These are phyloP conservation scores for Melipona bicolor DNA, from an alignment of 2,888 invertebrate genomes.

Conservation along the genomic window DNA sequence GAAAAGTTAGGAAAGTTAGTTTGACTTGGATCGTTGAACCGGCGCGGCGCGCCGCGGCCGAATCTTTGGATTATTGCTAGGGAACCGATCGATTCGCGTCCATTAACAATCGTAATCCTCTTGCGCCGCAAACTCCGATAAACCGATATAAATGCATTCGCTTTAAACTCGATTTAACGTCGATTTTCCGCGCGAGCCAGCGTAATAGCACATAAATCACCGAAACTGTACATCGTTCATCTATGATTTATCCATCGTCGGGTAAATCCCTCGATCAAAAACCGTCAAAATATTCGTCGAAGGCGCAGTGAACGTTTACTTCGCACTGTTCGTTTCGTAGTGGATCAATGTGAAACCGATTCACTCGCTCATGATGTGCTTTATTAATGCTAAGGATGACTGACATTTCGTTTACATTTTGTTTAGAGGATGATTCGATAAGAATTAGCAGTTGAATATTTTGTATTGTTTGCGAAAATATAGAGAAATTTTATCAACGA, in stretches of 20 bases:
- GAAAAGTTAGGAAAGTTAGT: background rate
- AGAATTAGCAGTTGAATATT: too few relatives aligned
- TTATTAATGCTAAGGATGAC: background rate
- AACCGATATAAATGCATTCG: slow-evolving; percentile 12
- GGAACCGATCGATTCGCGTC: background rate
- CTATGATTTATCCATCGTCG: background rate
- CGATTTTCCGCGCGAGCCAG: background rate
- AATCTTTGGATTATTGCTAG: background rate
- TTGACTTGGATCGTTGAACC: background rate
- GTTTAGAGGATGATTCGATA: too few relatives aligned
- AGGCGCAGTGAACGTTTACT: background rate
- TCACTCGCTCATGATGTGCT: background rate
- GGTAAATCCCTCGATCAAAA: background rate
- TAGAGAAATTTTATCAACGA: too few relatives aligned
- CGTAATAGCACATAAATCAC: background rate
- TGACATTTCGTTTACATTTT: too few relatives aligned
- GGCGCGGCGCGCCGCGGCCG: too few relatives aligned
- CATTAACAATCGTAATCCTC: background rate
- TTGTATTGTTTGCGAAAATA: too few relatives aligned
- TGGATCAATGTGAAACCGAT: background rate
- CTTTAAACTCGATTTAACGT: slow-evolving; percentile 1
- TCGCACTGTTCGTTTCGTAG: background rate
- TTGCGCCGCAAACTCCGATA: background rate
- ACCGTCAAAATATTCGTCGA: background rate
- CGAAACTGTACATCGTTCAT: background rate